A percentile compares a stretch with the other conserved stretches of the same genome.
Evolutionary conservation across 2,113 vertebrate species (phyloP).

Genomic region (Oncorhynchus mykiss): DNA sequence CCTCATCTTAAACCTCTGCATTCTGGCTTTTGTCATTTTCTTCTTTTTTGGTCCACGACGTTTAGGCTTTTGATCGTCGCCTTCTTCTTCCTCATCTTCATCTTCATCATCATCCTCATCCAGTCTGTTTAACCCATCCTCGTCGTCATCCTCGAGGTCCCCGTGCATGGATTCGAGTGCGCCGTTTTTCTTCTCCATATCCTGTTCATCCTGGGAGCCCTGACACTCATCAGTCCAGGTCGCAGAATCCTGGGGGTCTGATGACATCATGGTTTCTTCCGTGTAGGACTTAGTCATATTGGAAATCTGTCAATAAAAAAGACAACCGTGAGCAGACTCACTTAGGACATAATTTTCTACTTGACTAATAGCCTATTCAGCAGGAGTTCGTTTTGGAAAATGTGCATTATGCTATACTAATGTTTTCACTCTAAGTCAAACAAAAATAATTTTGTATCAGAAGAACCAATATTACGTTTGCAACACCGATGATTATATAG

Average conservation of each 20-base stretch:
- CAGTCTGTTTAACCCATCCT: constrained; percentile 58
- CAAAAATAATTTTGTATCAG: too few species aligned
- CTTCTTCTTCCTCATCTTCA: constrained; percentile 88
- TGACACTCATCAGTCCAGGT: constrained; percentile 81
- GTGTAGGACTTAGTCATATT: constrained; percentile 93
- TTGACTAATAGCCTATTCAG: neutral
- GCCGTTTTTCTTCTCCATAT: constrained; percentile 74
- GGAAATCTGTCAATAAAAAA: constrained; percentile 61
- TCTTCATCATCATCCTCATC: constrained; percentile 83
- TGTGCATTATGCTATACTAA: too few species aligned
- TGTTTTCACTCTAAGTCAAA: too few species aligned
- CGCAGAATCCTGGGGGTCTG: constrained; percentile 77
- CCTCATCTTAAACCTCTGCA: constrained; percentile 93
- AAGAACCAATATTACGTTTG: too few species aligned
- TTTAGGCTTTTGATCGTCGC: constrained; percentile 93
- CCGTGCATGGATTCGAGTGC: constrained; percentile 63
- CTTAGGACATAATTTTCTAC: neutral
- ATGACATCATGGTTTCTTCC: constrained; percentile 82
- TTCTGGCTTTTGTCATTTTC: constrained; percentile 97
- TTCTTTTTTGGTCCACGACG: constrained; percentile 96
- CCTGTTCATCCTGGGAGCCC: constrained; percentile 80
- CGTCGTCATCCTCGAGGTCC: constrained; percentile 73
- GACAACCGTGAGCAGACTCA: constrained; percentile 4
- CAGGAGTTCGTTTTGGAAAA: too few species aligned
- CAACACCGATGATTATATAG: too few species aligned